Conservation (phyloP, 2,797 vertebrate species). For the Artibeus lituratus region DNA sequence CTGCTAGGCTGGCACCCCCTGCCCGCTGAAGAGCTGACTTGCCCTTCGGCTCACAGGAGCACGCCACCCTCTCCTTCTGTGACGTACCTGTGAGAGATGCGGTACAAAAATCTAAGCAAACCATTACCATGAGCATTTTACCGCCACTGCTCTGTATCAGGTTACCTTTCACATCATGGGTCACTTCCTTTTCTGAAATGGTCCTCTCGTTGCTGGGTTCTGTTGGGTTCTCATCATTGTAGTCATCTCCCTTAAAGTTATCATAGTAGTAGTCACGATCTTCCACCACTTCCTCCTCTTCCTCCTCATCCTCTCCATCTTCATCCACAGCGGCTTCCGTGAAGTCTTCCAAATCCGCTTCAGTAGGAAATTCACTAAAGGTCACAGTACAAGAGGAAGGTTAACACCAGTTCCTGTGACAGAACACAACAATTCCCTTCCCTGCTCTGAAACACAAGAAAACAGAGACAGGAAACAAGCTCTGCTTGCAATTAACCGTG, state of each 20-base stretch:
- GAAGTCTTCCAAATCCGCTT: slow-evolving; percentile 85
- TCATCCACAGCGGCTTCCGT: slow-evolving; percentile 86
- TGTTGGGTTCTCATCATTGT: slow-evolving; percentile 83
- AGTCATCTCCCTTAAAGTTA: slow-evolving; percentile 84
- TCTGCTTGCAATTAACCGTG: not conserved
- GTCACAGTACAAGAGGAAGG: slow-evolving; percentile 15
- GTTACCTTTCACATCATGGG: slow-evolving; percentile 94
- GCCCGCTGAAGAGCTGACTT: slow-evolving; percentile 24
- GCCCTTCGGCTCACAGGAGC: slow-evolving; percentile 1
- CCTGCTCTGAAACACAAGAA: not conserved
- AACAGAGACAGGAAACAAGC: slow-evolving; percentile 9
- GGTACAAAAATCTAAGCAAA: not conserved
- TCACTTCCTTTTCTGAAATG: slow-evolving; percentile 85
- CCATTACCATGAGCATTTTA: not conserved
- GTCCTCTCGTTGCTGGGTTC: slow-evolving; percentile 79
- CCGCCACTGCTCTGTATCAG: rapidly evolving
- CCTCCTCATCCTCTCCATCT: slow-evolving; percentile 88
- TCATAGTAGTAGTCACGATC: slow-evolving; percentile 84
- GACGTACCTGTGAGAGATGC: slow-evolving; percentile 62
- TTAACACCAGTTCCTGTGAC: not conserved
- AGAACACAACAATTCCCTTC: not conserved
- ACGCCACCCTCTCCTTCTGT: slow-evolving; percentile 46
- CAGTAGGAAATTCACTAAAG: slow-evolving; percentile 85
- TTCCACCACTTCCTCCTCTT: slow-evolving; percentile 86
- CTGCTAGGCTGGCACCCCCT: slow-evolving; percentile 13